Base-by-base conservation (phyloP, 2,113 vertebrate species). In the Abramis brama region DNA sequence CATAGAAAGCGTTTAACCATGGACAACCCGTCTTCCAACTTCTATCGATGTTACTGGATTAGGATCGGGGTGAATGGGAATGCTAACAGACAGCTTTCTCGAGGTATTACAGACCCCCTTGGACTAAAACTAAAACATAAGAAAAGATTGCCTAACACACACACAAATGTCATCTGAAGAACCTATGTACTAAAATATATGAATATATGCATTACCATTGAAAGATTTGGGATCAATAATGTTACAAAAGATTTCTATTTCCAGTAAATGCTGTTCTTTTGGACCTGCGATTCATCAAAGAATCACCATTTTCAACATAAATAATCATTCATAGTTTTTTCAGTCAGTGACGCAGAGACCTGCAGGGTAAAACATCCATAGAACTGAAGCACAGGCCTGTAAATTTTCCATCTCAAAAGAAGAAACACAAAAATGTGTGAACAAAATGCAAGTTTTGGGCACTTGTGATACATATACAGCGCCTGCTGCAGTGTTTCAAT, bases 1-100 rank as follows among this genome's bases (percentile, higher is more conserved):
- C 23, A 84, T 33, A 62, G 27, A 84, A 17, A 81, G 13, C 33
- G 10, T n/a, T 23, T 47, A 75, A 73, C 11, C 36, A 71, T 71
- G 30, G 64, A 68, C 66, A 70, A 70, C 19, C 66, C 5, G 12
- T 47, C n/a, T 25, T 47, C 11, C 3, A 13, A 74, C 23, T 55
- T 73, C 10, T 75, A 15, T 25, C 6, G 2, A 30, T 17, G 4
- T 12, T 7, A 66, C 10, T 25, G 10, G 36, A 13, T 47, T 75
- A 27, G 43, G 71, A 75, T 25, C 6, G n/a, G 7, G 1, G 23
- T 75, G 23, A 75, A 50, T 27, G 43, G n/a, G 73, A 50, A 27
- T n/a, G 68, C 68, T 71, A 71, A 71, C 33, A 45, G 5, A 47
- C 43, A 74, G 43, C 5, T 74, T 71, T 25, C 39, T 74, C 5